A percentile compares a stretch with the other conserved stretches of the same genome.
These are phyloP conservation scores for Heliconius congener DNA, from an alignment of 1,140 invertebrate species.

Conservation along the genomic window DNA sequence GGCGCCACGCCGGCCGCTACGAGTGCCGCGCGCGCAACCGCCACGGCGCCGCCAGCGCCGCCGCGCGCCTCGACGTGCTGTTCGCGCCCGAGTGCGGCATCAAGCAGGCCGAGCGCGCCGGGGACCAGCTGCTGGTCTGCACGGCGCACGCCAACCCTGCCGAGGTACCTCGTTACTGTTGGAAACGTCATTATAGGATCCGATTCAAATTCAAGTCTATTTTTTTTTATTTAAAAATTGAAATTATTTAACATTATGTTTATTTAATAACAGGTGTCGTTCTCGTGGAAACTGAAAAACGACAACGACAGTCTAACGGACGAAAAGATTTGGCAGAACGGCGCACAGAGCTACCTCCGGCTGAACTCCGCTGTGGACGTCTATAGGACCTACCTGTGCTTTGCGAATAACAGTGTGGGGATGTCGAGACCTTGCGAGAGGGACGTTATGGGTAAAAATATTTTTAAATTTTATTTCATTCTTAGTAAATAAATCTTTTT, in stretches of 20 bases:
- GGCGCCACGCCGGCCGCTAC: conserved; percentile 86
- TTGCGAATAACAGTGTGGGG: conserved; percentile 92
- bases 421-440: conserved; percentile 88
- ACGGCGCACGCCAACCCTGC: conserved; percentile 90
- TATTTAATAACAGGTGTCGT: conserved; percentile 81
- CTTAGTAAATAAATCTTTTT: too few species aligned
- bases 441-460: conserved; percentile 86
- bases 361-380: conserved; percentile 85
- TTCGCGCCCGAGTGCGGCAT: conserved; percentile 50
- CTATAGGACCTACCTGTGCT: conserved; percentile 90
- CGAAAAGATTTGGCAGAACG: conserved; percentile 79
- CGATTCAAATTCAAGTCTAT: too few species aligned
- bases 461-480: too few species aligned
- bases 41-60: conserved; percentile 86
- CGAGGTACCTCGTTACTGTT: conserved; percentile 75
- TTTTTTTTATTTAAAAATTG: too few species aligned
- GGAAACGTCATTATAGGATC: too few species aligned
- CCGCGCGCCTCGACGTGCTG: conserved; percentile 88
- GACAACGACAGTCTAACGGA: conserved; percentile 89
- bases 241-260: neutral
- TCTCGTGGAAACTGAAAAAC: conserved; percentile 91
- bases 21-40: conserved; percentile 89
- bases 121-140: conserved; percentile 89
- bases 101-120: conserved; percentile 83
- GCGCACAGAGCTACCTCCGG: conserved; percentile 84